A percentile compares a stretch with the other conserved stretches of the same genome.
phyloP scores from a whole-genome alignment of 2,113 vertebrate genomes.

The Verasper variegatus region DNA sequence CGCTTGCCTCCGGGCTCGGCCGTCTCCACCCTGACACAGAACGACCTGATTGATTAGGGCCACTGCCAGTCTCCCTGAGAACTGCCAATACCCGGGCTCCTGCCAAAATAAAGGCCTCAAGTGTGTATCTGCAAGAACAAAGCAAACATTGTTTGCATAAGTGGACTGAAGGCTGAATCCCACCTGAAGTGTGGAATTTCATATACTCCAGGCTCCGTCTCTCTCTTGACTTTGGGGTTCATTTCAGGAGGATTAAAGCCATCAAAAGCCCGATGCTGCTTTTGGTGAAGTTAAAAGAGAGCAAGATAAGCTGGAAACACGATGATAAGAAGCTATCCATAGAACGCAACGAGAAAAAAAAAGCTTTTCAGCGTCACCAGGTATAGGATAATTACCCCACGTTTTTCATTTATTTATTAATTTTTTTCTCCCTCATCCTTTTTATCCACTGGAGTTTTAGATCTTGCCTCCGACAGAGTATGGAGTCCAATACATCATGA shows the following conservation, averaged over 20 bases:
- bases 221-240: slow-evolving; percentile 51
- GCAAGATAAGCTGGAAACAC: slow-evolving; percentile 48
- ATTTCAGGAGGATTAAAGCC: slow-evolving; percentile 67
- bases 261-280: slow-evolving; percentile 46
- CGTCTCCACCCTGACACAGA: slow-evolving; percentile 69
- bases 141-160: slow-evolving; percentile 26
- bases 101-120: slow-evolving; percentile 77
- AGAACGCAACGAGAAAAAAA: not conserved
- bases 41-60: slow-evolving; percentile 77
- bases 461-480: slow-evolving; percentile 35
- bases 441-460: slow-evolving; percentile 42
- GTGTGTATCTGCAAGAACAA: slow-evolving; percentile 47
- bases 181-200: slow-evolving; percentile 11
- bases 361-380: slow-evolving; percentile 34
- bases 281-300: slow-evolving; percentile 60
- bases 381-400: slow-evolving; percentile 65
- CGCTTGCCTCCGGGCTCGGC: slow-evolving; percentile 56
- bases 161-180: slow-evolving; percentile 20
- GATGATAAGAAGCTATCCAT: slow-evolving; percentile 60
- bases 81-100: slow-evolving; percentile 71
- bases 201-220: slow-evolving; percentile 13
- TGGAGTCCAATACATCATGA: slow-evolving; percentile 36
- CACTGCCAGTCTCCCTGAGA: slow-evolving; percentile 75
- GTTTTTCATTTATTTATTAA: too few species aligned
- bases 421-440: not conserved